Percentiles rank a stretch among this genome's conserved stretches.
phyloP scores from a whole-genome alignment of 2,888 invertebrate genomes.

The Ecdyonurus torrentis region DNA sequence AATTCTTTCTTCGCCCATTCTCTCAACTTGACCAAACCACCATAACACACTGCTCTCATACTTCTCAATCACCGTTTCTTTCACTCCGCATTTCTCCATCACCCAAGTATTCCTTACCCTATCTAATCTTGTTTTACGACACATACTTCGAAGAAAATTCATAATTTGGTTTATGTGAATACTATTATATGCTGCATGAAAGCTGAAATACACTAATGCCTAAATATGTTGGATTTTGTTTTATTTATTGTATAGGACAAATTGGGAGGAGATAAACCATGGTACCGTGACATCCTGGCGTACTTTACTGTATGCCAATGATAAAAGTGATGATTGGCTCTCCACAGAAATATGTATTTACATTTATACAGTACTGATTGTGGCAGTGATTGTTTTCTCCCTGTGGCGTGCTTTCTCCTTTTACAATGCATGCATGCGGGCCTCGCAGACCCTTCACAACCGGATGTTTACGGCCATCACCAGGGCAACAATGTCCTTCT shows the following conservation, averaged over 20 bases:
- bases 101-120: no score
- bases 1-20: no score
- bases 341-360: conserved; percentile 14
- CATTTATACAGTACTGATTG: conserved; percentile 24
- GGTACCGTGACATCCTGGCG: neutral
- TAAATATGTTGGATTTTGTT: no score
- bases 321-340: neutral
- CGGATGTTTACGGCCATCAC: conserved; percentile 30
- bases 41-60: no score
- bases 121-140: no score
- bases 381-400: conserved; percentile 24
- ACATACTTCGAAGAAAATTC: no score
- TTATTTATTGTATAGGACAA: conserved; percentile 6
- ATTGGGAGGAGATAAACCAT: conserved; percentile 4
- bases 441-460: conserved; percentile 29
- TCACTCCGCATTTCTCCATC: no score
- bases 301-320: neutral
- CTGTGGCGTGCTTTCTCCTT: conserved; percentile 25
- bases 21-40: no score
- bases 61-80: no score
- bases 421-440: conserved; percentile 24
- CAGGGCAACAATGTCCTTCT: conserved; percentile 28
- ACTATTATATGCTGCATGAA: no score
- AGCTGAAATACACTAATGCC: no score
- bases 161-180: no score